Base-by-base conservation (phyloP, 2,888 invertebrate genomes). In the Hyposoter dolosus region DNA sequence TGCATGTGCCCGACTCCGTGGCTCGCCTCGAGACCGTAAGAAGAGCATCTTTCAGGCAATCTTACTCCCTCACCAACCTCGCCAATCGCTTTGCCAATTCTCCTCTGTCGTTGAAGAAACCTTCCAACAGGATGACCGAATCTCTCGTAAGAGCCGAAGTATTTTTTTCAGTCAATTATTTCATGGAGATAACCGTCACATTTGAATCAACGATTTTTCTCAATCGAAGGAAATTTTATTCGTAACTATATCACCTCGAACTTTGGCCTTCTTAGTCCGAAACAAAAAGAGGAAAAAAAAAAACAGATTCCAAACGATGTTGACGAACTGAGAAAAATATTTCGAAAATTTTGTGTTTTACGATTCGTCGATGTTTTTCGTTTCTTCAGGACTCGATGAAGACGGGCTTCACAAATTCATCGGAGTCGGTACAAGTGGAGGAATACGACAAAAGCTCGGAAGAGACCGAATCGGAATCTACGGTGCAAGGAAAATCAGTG, bases 1-100 rank as follows among this genome's bases (percentile, higher is more conserved):
- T 97, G 85, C 95, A 95, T 50, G 95, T 96, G 32, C 95, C 96
- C 0, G 96, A 96, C 47, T 91, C 93, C 10, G 83, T 91, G 19
- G 87, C 93, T 35, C 91, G 94, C 76, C 87, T 93, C 19, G 92
- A 92, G 56, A 93, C 94, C 0, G 92, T 93, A 7, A 92, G 93
- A 65, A 89, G 93, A 90, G 93, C 93, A 28, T 93, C 94, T 3
- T 94, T 94, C 86, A 90, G 94, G 53, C 93, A 93, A 75, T 91
- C 93, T 19, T 92, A 93, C 72, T 93, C 94, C 3, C 88, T 93
- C 63, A 92, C 92, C n/a, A 94, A 93, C 74, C 89, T 94, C 65
- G 90, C 93, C 0, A 92, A 88, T 84, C 91, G 93, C 50, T 92
- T 93, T 47, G 85, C 91, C 17, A 92, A 93, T 5, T 93, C 93